Percentiles rank a stretch among this genome's conserved stretches.
These are phyloP conservation scores for Dryococelus australis DNA, from an alignment of 2,888 invertebrate genomes.

Conservation along the genomic window DNA sequence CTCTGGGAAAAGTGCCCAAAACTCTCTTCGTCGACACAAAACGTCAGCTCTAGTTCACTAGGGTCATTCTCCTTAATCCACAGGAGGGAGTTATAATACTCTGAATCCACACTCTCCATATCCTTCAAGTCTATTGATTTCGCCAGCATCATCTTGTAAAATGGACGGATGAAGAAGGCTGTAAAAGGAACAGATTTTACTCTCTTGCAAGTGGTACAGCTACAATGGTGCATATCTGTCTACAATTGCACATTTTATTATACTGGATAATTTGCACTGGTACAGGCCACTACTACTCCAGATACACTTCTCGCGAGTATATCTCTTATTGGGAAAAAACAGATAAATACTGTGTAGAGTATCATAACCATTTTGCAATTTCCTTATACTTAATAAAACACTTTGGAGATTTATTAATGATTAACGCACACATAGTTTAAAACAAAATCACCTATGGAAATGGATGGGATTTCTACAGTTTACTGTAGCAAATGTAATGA, in stretches of 20 bases:
- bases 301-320: neutral
- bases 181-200: slow-evolving; percentile 51
- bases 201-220: neutral
- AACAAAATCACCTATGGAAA: no score
- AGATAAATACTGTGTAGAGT: no score
- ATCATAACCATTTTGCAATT: no score
- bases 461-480: no score
- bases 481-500: no score
- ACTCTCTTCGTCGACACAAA: slow-evolving; percentile 96
- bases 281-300: neutral
- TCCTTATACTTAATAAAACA: no score
- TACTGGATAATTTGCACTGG: neutral
- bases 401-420: no score
- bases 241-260: neutral
- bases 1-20: slow-evolving; percentile 94
- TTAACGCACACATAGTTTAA: no score
- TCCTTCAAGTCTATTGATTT: slow-evolving; percentile 94
- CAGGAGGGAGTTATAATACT: slow-evolving; percentile 96
- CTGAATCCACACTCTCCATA: slow-evolving; percentile 99
- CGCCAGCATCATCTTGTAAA: slow-evolving; percentile 99
- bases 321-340: no score
- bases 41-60: slow-evolving; percentile 90
- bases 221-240: no score
- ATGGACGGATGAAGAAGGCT: slow-evolving; percentile 99
- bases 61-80: slow-evolving; percentile 95